Evolutionary conservation across 2,797 vertebrate genomes (phyloP), one percentile per base, ranked within the genome.

Genomic region (Phyllotis vaccarum): DNA sequence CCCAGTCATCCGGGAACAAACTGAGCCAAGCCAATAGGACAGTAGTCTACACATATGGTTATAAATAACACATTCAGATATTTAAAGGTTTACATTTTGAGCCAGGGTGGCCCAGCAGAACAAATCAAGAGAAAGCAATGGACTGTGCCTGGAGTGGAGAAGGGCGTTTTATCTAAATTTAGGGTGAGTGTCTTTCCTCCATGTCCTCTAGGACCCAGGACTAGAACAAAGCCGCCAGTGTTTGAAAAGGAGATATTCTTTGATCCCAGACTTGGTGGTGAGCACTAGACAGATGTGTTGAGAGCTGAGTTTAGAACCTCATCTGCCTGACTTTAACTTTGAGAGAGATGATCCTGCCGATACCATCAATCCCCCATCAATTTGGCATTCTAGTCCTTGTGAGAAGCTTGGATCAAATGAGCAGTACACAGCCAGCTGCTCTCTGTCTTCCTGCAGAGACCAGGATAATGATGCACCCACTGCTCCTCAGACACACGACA

Each of bases 111-210:
- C 49, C 75, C 74, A 86, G 70, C 4, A 72, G 97, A 97, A 97
- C 95, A 96, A 98, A 97, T 93, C 90, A 94, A 95, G 97, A 98
- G 97, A 97, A 93, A 97, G 96, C 89, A 97, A 94, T 92, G 91
- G 96, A 96, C 88, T 95, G 83, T 94, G 22, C 93, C 79, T 86
- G 89, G 97, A 95, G 94, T 95, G 86, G 95, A 46, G 29, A 62
- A 58, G 7, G 14, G 1, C 29, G 21, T 13, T 85, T 66, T 91
- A 72, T 64, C 93, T 95, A 95, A 95, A 96, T 81, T 62, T 60
- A 83, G 62, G 54, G 93, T 92, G 96, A 80, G 78, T 91, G 49
- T 97, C 91, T 95, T 89, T 1, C 58, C 86, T 92, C 34, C 2
- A 58, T 10, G 62, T 86, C 8, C 24, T 56, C 34, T 68, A 86